Evolutionary conservation across 2,797 vertebrate genomes (phyloP).

Genomic region (Protosalanx chinensis): DNA sequence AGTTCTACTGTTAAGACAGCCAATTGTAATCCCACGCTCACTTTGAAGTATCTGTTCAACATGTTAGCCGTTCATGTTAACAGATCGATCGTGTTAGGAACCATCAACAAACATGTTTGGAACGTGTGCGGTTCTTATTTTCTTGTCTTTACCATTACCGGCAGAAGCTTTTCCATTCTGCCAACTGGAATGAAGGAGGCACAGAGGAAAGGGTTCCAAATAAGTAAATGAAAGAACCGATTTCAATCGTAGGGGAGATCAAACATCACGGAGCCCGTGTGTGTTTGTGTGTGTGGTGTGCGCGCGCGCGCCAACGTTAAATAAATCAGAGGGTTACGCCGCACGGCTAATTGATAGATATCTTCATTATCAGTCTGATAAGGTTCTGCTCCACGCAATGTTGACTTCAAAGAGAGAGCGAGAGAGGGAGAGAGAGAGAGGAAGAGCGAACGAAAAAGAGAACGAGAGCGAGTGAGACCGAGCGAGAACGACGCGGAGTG

Average conservation of each 20-base stretch:
- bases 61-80: background rate
- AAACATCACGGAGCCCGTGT: background rate
- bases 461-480: background rate
- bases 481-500: background rate
- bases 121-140: background rate
- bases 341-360: slow-evolving; percentile 9
- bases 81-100: background rate
- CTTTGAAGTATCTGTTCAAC: background rate
- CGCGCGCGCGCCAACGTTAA: background rate
- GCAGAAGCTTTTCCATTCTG: too few relatives aligned
- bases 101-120: slow-evolving; percentile 11
- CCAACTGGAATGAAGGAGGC: background rate
- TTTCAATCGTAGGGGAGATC: background rate
- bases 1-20: background rate
- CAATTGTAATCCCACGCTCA: slow-evolving; percentile 5
- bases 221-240: background rate
- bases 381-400: background rate
- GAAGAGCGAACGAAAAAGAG: background rate
- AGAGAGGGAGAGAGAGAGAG: background rate
- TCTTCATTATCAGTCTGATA: slow-evolving; percentile 3
- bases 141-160: background rate
- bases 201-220: background rate
- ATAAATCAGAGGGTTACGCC: background rate
- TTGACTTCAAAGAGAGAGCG: background rate
- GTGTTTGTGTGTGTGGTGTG: background rate